Base-by-base conservation (phyloP, 2,888 invertebrate species). In the Lochmaea capreae region DNA sequence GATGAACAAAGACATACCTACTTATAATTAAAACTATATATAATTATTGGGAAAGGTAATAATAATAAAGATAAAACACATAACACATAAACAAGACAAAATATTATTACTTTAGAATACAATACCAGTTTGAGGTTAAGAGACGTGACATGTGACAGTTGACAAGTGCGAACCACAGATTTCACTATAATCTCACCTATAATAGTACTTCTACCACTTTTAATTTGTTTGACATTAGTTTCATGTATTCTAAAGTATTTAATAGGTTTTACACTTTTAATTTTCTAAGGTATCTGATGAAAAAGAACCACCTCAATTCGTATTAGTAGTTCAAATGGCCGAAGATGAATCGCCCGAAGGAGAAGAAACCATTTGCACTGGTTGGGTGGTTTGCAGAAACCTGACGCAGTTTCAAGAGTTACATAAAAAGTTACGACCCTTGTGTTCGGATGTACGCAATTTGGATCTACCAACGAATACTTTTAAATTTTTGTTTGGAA, bases 401-500 rank as follows among this genome's bases (percentile, higher is more conserved):
- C 82, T 92, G 57, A 88, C 88, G 26, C 90, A 91, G 75, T 93
- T 93, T 81, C 90, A 95, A 89, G 94, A 95, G 75, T 87, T 97
- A 71, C 95, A 96, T 88, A 90, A 94, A 83, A 96, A 95, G 87
- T 87, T 97, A 80, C 90, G 95, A 79, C 95, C 95, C 83, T 90
- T 96, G 83, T 94, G 94, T 88, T 89, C 94, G 9, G 94, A 93
- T 85, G 89, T 97, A 59, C 94, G 94, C 87, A 93, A 92, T 80
- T 88, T 95, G 81, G 96, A 96, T 85, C 87, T 97, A 76, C 97
- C 97, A 0, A 94, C 95, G 12, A 92, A 92, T 80, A 92, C 94
- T 3, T 91, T 94, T 78, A 95, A 95, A 83, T 93, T 94, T 85
- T 88, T 94, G 76, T 96, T 96, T 83, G 92, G 94, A 22, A 96